These are phyloP conservation scores for Gastrophysa polygoni DNA, from an alignment of 2,888 invertebrate species.

Conservation along the genomic window DNA sequence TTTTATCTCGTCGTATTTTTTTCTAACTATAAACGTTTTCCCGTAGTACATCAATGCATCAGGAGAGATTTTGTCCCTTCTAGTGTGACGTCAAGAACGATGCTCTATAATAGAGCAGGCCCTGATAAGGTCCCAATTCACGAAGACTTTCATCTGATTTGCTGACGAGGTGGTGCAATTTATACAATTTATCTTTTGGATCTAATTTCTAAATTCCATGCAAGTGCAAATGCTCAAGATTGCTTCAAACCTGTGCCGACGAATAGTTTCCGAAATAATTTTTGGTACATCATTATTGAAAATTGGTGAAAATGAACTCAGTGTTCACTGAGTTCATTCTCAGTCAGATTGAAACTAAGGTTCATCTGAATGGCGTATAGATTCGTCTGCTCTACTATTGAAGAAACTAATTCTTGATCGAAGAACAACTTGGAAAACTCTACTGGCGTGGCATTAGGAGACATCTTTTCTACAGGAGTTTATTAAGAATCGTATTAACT, in stretches of 20 bases:
- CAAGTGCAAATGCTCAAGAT: slow-evolving; percentile 12
- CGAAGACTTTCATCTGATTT: slow-evolving; percentile 24
- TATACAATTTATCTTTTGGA: slow-evolving; percentile 30
- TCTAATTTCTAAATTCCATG: slow-evolving; percentile 18
- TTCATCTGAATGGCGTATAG: not conserved
- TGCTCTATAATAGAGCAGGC: no score
- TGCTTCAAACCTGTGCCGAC: slow-evolving; percentile 8
- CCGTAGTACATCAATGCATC: no score
- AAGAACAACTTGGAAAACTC: not conserved
- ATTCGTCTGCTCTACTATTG: no score
- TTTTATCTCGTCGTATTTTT: no score
- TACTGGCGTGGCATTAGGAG: not conserved
- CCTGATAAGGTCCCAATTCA: no score
- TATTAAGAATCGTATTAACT: not conserved
- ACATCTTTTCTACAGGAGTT: not conserved
- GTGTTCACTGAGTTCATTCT: not conserved
- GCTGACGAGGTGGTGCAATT: slow-evolving; percentile 28
- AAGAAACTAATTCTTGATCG: no score
- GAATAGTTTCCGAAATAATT: slow-evolving; percentile 15
- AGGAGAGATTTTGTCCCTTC: no score
- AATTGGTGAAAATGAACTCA: not conserved
- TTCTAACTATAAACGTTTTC: no score
- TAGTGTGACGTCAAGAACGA: no score
- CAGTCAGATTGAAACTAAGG: not conserved
- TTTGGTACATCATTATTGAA: slow-evolving; percentile 11